Conservation (phyloP, 2,888 invertebrate genomes). For the Drosophila meridionalis region DNA sequence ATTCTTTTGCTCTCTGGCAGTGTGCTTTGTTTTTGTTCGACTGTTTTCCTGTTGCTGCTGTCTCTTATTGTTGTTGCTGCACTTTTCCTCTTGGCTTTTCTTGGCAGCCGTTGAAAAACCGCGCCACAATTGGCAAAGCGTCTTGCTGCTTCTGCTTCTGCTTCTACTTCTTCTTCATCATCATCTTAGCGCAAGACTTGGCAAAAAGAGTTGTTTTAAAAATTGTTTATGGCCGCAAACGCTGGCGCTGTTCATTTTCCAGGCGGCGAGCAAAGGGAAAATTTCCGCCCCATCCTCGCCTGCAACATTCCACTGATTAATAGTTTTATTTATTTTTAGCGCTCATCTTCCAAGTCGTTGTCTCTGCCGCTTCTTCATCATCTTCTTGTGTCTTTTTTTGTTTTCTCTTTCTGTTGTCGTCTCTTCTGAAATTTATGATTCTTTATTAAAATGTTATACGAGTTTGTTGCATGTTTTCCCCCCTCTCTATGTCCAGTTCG, state of each 20-base stretch:
- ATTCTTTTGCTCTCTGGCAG: conserved; percentile 53
- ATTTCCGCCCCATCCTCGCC: conserved; percentile 57
- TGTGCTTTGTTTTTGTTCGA: conserved; percentile 55
- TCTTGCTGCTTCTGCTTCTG: conserved; percentile 29
- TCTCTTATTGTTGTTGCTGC: conserved; percentile 36
- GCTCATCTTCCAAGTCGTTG: conserved; percentile 75
- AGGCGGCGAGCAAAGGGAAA: conserved; percentile 47
- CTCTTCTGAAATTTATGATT: conserved; percentile 67
- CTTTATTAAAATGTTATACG: conserved; percentile 81
- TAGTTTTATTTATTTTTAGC: conserved; percentile 83
- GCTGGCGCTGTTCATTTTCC: conserved; percentile 77
- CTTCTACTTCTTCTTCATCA: conserved; percentile 35
- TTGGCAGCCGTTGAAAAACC: conserved; percentile 78
- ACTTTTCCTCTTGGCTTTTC: conserved; percentile 71
- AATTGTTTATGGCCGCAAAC: conserved; percentile 72
- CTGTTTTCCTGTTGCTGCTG: conserved; percentile 70
- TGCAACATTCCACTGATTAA: conserved; percentile 72
- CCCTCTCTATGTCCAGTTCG: conserved; percentile 14
- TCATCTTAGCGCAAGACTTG: conserved; percentile 61
- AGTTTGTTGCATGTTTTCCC: conserved; percentile 41
- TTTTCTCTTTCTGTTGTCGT: conserved; percentile 46
- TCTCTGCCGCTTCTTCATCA: conserved; percentile 12
- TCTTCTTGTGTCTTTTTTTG: conserved; percentile 7
- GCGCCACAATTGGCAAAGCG: conserved; percentile 78
- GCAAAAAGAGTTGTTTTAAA: conserved; percentile 81